A percentile compares a stretch with the other conserved stretches of the same genome.
Evolutionary conservation across 2,797 vertebrate species (phyloP).

Genomic region (Dallia pectoralis): DNA sequence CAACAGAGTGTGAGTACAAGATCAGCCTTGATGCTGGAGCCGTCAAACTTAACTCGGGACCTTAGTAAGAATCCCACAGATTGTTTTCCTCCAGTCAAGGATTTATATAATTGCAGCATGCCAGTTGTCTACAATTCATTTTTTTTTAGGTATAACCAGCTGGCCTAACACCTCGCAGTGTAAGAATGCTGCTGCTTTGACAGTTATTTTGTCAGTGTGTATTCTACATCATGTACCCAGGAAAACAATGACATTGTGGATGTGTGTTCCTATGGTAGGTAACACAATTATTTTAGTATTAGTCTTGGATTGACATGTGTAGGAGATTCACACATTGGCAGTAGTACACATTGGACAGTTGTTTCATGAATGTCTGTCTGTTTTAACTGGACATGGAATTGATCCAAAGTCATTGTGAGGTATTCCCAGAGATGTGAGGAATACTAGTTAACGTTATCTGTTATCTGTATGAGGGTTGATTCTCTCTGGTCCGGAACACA

Average conservation of each 20-base stretch:
- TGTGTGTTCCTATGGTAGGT: neutral
- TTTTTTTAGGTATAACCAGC: too few species aligned
- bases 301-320: neutral
- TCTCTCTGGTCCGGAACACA: neutral
- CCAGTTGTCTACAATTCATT: too few species aligned
- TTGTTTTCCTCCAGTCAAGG: too few species aligned
- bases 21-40: neutral
- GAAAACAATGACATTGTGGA: neutral
- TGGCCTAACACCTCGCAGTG: too few species aligned
- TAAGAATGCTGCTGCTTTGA: neutral
- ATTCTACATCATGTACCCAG: neutral
- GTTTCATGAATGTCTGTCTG: neutral
- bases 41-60: too few species aligned
- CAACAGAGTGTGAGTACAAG: neutral
- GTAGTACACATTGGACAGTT: neutral
- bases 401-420: neutral
- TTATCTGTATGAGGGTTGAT: neutral
- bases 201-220: neutral
- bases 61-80: too few species aligned
- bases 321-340: neutral
- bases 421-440: neutral
- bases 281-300: neutral
- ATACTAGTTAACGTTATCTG: neutral
- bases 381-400: too few species aligned
- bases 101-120: too few species aligned